Evolutionary conservation across 2,113 vertebrate species (phyloP).

Genomic region (Anoura caudifer): DNA sequence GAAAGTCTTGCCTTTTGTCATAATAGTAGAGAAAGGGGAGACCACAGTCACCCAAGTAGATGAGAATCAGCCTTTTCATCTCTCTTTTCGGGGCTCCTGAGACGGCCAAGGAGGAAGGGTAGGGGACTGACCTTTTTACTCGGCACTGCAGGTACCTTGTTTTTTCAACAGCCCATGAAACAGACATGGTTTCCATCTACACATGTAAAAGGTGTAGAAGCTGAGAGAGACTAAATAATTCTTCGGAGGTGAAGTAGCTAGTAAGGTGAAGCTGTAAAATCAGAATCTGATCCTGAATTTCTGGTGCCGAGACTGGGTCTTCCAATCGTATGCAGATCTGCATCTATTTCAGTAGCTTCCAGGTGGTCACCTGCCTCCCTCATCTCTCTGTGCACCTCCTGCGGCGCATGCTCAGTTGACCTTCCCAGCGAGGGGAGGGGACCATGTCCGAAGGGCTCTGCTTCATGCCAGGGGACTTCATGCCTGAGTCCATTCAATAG

Average conservation of each 20-base stretch:
- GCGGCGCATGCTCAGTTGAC: not conserved
- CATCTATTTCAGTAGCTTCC: not conserved
- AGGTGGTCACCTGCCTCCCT: not conserved
- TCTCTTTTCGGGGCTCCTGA: not conserved
- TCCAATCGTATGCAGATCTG: accelerated
- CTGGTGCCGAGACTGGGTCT: not conserved
- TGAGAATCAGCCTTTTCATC: not conserved
- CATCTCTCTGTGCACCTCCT: not conserved
- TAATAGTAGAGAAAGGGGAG: not conserved
- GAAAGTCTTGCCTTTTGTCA: not conserved
- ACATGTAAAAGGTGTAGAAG: not conserved
- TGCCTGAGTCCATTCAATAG: not conserved
- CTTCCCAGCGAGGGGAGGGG: not conserved
- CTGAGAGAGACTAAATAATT: not conserved
- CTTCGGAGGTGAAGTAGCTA: not conserved
- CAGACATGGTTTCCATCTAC: not conserved
- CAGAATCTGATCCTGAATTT: not conserved
- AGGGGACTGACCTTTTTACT: not conserved
- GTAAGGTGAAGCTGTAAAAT: not conserved
- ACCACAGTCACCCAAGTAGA: not conserved
- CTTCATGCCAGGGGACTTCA: not conserved
- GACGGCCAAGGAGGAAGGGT: not conserved
- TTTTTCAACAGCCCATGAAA: not conserved
- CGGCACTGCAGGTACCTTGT: not conserved
- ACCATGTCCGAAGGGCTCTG: not conserved